Percentiles rank a stretch among this genome's conserved stretches.
Conservation (phyloP, 2,888 invertebrate genomes). For the Drosophila cognata region DNA sequence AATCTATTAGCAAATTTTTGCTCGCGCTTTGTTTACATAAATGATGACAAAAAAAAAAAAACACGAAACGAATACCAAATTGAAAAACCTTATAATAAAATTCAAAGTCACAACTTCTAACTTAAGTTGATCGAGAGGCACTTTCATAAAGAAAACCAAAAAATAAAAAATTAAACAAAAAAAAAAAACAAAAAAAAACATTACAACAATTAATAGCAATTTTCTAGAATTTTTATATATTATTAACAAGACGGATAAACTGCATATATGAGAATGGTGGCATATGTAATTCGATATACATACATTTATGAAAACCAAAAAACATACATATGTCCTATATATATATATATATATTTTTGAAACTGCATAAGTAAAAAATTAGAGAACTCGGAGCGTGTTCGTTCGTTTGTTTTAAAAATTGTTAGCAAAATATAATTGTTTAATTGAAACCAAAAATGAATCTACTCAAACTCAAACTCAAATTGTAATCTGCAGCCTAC, state of each 20-base stretch:
- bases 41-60: conserved; percentile 23
- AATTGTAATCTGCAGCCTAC: conserved; percentile 61
- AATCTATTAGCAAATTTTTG: conserved; percentile 84
- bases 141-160: conserved; percentile 46
- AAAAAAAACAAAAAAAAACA: conserved; percentile 23
- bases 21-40: conserved; percentile 81
- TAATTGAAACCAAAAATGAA: conserved; percentile 51
- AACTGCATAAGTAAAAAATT: conserved; percentile 63
- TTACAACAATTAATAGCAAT: conserved; percentile 74
- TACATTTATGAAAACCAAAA: conserved; percentile 3
- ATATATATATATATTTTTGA: conserved; percentile 72
- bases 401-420: conserved; percentile 60
- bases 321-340: conserved; percentile 40
- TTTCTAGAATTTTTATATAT: conserved; percentile 84
- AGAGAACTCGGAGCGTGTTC: conserved; percentile 47
- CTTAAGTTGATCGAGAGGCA: conserved; percentile 57
- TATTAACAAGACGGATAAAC: conserved; percentile 55
- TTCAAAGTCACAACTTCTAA: conserved; percentile 50
- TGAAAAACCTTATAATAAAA: conserved; percentile 41
- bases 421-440: conserved; percentile 56
- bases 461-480: conserved; percentile 55
- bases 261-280: conserved; percentile 40
- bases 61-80: conserved; percentile 15
- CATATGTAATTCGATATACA: conserved; percentile 58
- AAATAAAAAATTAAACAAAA: not conserved